phyloP scores from a whole-genome alignment of 2,113 vertebrate genomes.

The Protobothrops mucrosquamatus region DNA sequence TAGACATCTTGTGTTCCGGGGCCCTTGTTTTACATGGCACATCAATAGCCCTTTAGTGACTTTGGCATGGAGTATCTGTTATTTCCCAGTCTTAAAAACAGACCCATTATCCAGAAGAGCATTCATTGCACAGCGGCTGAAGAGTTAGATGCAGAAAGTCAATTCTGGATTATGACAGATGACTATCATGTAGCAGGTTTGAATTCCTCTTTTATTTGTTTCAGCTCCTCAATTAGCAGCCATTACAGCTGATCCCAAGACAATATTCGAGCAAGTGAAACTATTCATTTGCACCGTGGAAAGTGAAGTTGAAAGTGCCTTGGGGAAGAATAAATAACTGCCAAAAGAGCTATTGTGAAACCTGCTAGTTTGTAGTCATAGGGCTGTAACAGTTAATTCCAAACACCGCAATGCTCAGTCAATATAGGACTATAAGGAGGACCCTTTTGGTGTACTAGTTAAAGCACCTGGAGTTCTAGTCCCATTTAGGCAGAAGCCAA shows the following conservation, averaged over 20 bases:
- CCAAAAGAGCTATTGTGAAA: neutral
- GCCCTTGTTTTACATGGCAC: slow-evolving; percentile 31
- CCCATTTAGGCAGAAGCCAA: neutral
- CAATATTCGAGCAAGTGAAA: neutral
- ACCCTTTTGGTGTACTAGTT: neutral
- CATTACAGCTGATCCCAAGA: neutral
- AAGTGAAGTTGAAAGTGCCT: neutral
- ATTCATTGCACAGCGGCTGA: neutral
- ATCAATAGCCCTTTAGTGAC: slow-evolving; percentile 5
- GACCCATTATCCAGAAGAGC: accelerated
- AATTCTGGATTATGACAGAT: neutral
- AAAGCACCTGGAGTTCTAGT: neutral
- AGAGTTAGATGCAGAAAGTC: neutral
- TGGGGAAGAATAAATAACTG: neutral
- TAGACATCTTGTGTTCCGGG: neutral
- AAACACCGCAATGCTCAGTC: neutral
- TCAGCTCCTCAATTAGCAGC: neutral
- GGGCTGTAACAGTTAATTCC: neutral
- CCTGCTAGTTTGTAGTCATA: neutral
- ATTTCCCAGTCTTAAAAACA: slow-evolving; percentile 28
- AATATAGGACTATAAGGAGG: neutral
- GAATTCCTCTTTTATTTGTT: neutral
- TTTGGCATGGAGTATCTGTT: slow-evolving; percentile 5
- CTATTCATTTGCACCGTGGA: too few relatives aligned
- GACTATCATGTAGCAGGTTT: neutral